Conservation (phyloP, 2,888 invertebrate species). For the Alentia gelatinosa region DNA sequence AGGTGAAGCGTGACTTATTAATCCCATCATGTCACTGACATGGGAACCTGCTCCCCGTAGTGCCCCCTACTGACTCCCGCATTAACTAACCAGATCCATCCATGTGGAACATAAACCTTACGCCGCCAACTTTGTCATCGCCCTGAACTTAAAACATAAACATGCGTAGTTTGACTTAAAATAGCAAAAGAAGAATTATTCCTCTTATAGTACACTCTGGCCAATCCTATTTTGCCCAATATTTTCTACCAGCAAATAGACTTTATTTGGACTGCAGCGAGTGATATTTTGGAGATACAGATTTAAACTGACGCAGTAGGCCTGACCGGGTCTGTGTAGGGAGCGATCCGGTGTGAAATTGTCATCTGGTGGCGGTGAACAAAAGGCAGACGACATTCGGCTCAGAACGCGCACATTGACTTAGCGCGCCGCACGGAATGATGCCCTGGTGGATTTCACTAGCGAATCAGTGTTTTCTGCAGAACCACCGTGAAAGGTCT, state of each 20-base stretch:
- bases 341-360: background rate
- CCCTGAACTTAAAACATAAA: no score
- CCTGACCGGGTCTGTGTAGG: no score
- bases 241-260: no score
- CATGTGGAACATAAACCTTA: background rate
- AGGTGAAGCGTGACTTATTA: background rate
- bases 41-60: background rate
- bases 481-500: background rate
- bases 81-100: background rate
- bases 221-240: no score
- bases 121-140: no score
- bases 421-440: background rate
- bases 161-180: no score
- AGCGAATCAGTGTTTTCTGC: background rate
- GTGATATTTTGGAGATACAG: no score
- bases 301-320: no score
- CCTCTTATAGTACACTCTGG: no score
- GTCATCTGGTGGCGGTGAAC: background rate
- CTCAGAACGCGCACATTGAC: background rate
- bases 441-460: background rate
- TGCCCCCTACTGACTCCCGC: background rate
- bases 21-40: slow-evolving; percentile 16
- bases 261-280: no score
- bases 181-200: no score
- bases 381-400: background rate